Percentiles rank a stretch among this genome's conserved stretches.
These are phyloP conservation scores for Paradoxurus hermaphroditus DNA, from an alignment of 2,113 vertebrate species.

Conservation along the genomic window DNA sequence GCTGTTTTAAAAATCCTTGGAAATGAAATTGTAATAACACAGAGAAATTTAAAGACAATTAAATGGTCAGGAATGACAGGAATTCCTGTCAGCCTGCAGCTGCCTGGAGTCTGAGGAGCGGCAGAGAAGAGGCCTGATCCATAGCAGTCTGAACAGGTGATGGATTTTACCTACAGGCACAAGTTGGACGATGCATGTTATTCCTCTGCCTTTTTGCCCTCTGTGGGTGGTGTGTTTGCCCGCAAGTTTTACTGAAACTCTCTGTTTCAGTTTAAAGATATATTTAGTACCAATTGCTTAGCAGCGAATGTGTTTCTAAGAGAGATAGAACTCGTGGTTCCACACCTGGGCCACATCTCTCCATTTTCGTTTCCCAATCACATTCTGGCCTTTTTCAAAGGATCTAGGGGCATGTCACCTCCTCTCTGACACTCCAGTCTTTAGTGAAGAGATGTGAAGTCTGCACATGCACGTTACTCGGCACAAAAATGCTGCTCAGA, in stretches of 20 bases:
- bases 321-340: neutral
- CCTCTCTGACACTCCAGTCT: neutral
- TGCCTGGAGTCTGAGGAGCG: neutral
- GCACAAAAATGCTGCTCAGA: neutral
- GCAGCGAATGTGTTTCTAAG: neutral
- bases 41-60: conserved; percentile 11
- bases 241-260: neutral
- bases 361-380: neutral
- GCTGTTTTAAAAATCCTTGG: conserved; percentile 23
- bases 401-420: neutral
- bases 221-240: neutral
- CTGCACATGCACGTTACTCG: neutral
- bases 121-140: neutral
- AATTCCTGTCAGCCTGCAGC: neutral
- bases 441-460: neutral
- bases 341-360: neutral
- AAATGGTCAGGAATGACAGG: too few species aligned
- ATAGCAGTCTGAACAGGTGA: neutral
- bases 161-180: neutral
- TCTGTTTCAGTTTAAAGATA: conserved; percentile 8
- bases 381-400: neutral
- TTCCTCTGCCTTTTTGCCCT: neutral
- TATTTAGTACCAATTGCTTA: neutral
- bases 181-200: neutral
- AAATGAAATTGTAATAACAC: conserved; percentile 16